Percentiles rank a stretch among this genome's conserved stretches.
Conservation (phyloP, 2,797 vertebrate species). For the Paguma larvata region DNA sequence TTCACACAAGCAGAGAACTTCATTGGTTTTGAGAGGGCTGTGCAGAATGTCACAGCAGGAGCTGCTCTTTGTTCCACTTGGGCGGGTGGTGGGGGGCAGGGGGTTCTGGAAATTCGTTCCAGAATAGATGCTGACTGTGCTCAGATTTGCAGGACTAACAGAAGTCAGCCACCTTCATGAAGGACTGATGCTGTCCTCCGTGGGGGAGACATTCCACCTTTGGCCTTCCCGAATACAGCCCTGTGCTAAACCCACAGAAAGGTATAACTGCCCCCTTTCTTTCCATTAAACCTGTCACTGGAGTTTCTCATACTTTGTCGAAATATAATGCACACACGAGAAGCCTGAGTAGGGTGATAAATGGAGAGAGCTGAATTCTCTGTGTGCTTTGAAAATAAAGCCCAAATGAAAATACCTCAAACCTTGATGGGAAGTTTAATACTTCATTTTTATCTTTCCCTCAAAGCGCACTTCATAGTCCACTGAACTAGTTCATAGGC, state of each 20-base stretch:
- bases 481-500: slow-evolving; percentile 31
- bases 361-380: slow-evolving; percentile 9
- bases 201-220: not conserved
- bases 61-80: not conserved
- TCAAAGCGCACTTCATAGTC: slow-evolving; percentile 50
- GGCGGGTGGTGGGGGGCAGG: not conserved
- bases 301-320: slow-evolving; percentile 51
- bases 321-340: not conserved
- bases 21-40: not conserved
- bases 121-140: not conserved
- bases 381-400: slow-evolving; percentile 46
- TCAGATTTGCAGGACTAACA: not conserved
- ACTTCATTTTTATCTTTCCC: slow-evolving; percentile 72
- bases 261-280: not conserved
- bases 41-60: not conserved
- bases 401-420: slow-evolving; percentile 51
- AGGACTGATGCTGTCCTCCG: not conserved
- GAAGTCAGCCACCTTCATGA: not conserved
- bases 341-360: not conserved
- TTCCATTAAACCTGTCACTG: not conserved
- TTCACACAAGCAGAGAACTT: not conserved
- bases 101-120: not conserved
- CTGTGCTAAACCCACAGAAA: not conserved
- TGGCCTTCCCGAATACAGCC: not conserved
- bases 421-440: slow-evolving; percentile 24